Evolutionary conservation across 2,888 invertebrate genomes (phyloP), one percentile per base, ranked within the genome.

Genomic region (Metopia argyrocephala): DNA sequence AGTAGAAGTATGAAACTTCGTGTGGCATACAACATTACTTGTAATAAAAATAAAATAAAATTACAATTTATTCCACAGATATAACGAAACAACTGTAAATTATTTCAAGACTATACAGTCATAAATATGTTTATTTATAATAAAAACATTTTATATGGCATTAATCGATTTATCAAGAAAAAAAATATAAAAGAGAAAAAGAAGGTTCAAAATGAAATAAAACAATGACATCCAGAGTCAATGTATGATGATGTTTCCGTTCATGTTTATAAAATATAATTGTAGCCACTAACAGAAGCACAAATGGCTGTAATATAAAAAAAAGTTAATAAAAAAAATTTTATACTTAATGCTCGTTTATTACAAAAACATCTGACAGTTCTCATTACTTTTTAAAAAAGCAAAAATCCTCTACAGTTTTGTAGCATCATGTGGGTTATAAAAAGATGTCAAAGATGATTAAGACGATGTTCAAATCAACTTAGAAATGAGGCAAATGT

Each of bases 101-200:
- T 61, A 38, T 61, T 59, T 38, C 61, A 52, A 61, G 61, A 70
- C 50, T 27, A 46, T 38, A n/a, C n/a, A n/a, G 38, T 12, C 20
- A 25, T 18, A 20, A 64, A 74, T 59, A 27, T 15, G 4, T 7
- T 38, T 9, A 38, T 31, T 38, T 12, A 3, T 15, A 15, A 12
- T 38, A 38, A 38, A 38, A 38, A 38, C 38, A 12, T 2, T 38
- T 38, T 38, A 38, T 64, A 62, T 70, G 57, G 64, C 57, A 76
- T 70, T 57, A 45, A 76, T 70, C 70, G 64, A 76, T 59, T 76
- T 65, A 59, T 70, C 57, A 70, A 52, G 59, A 70, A 65, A 76
- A 66, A 20, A 7, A 12, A 18, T 25, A 25, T 15, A 65, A 15
- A 21, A 31, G 12, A n/a, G n/a, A n/a, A 38, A 38, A 15, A 38